Base-by-base conservation (phyloP, 2,888 invertebrate genomes). In the Tipula vernalis region DNA sequence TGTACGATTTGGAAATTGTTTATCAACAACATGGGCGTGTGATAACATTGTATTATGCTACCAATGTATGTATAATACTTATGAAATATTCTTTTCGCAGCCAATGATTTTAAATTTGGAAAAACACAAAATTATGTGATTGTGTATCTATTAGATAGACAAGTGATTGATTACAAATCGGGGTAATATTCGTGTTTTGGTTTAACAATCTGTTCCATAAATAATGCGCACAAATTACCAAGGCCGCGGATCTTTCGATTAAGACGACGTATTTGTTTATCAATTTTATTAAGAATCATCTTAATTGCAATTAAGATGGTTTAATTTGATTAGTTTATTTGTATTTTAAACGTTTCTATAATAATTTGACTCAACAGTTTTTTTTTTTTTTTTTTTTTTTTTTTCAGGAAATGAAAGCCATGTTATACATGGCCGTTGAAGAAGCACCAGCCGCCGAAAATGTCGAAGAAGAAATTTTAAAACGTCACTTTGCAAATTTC, bases 351-450 rank as follows among this genome's bases (percentile, higher is more conserved):
- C n/a, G n/a, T n/a, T n/a, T n/a, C n/a, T n/a, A n/a, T n/a, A n/a
- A n/a, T n/a, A n/a, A n/a, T n/a, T 28, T 28, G 28, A 28, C 28
- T 28, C 39, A 39, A 39, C 1, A 39, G 5, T 39, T 0, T 6
- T 39, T 39, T 39, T 39, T 6, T 6, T 6, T 39, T 39, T 39
- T 39, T 39, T 39, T 39, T 6, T 0, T 39, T 39, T 85, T 18
- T 42, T 85, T 85, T 13, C 12, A 98, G 98, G 96, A 97, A 92
- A 98, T 99, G 97, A 99, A 99, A 92, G 95, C 96, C 15, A 96
- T 98, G 96, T 92, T 99, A 42, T 99, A 99, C 90, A 95, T 96
- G 88, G 96, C 97, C 1, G 95, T 97, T 87, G 98, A 98, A 90
- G 96, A 97, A 90, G 96, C 98, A 0, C 98, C 98, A 0, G 96